Evolutionary conservation across 2,888 invertebrate genomes (phyloP).

Genomic region (Plagiodera versicolora): DNA sequence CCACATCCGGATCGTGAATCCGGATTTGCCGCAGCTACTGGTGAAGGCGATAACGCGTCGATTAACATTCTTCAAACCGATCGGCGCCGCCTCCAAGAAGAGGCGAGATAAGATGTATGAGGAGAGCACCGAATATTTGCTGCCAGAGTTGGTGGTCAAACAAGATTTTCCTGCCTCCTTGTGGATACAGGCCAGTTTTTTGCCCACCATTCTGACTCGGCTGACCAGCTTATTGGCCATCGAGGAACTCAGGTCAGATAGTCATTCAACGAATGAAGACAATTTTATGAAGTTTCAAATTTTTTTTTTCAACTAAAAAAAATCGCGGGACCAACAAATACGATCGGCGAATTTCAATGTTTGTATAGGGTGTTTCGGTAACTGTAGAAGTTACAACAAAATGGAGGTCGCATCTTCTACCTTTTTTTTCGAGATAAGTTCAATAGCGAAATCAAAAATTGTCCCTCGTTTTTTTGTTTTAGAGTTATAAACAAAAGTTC

Average conservation of each 20-base stretch:
- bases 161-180: constrained; percentile 72
- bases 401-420: too few relatives aligned
- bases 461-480: too few relatives aligned
- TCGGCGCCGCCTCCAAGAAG: constrained; percentile 46
- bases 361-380: too few relatives aligned
- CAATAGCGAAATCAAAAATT: too few relatives aligned
- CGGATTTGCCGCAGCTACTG: constrained; percentile 76
- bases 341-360: too few relatives aligned
- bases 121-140: constrained; percentile 68
- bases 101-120: constrained; percentile 56
- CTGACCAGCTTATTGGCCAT: constrained; percentile 69
- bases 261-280: too few relatives aligned
- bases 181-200: constrained; percentile 81
- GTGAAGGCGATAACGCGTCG: constrained; percentile 69
- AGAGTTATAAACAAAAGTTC: too few relatives aligned
- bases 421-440: too few relatives aligned
- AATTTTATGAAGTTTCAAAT: too few relatives aligned
- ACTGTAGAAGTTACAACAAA: too few relatives aligned
- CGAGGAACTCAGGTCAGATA: constrained; percentile 69
- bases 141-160: constrained; percentile 85
- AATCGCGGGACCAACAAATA: too few relatives aligned
- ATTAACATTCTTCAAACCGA: constrained; percentile 61
- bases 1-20: constrained; percentile 63
- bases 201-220: constrained; percentile 86
- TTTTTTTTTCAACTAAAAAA: too few relatives aligned